Evolutionary conservation across 2,113 vertebrate genomes (phyloP), one percentile per base, ranked within the genome.

Genomic region (Echinops telfairi): DNA sequence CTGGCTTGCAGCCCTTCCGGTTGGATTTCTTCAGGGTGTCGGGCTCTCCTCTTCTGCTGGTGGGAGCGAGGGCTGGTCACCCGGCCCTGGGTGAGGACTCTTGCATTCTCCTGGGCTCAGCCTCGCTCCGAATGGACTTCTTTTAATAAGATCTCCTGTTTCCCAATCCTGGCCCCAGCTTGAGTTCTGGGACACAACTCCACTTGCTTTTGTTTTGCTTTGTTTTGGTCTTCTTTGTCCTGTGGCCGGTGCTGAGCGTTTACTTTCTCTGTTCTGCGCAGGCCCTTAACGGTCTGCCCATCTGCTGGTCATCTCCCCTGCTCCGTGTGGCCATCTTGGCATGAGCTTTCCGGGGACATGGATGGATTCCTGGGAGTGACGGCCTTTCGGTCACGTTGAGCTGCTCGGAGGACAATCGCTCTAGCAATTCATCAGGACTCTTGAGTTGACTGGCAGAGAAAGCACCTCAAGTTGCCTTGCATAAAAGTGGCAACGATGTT

Each of bases 201-300:
- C 66, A 43, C 22, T 89, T 83, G 71, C 66, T 92, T 86, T 89
- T 85, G 40, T 92, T 83, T 89, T 85, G 40, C 38, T 75, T 83
- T 53, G 78, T 36, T 94, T 60, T 23, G 68, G 84, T 14, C 23
- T 82, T 53, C 47, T 73, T 62, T 84, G 77, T 19, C 80, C 6
- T 15, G 83, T 22, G 76, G 29, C 36, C 71, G 57, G 15, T 85
- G 36, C 77, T 70, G 38, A 64, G 29, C 62, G 33, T 88, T 40
- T 27, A 70, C 6, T 84, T 80, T 64, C 62, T 78, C 70, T 71
- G 31, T 33, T 92, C 85, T 88, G 27, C 71, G 76, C 43, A 86
- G 76, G n/a, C 73, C 9, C 14, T 88, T n/a, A 85, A 36, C 43
- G 62, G 20, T n/a, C 47, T 22, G 77, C n/a, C 58, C 43, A 31